A percentile compares a stretch with the other conserved stretches of the same genome.
These are phyloP conservation scores for Galendromus occidentalis DNA, from an alignment of 1,140 invertebrate genomes.

Conservation along the genomic window DNA sequence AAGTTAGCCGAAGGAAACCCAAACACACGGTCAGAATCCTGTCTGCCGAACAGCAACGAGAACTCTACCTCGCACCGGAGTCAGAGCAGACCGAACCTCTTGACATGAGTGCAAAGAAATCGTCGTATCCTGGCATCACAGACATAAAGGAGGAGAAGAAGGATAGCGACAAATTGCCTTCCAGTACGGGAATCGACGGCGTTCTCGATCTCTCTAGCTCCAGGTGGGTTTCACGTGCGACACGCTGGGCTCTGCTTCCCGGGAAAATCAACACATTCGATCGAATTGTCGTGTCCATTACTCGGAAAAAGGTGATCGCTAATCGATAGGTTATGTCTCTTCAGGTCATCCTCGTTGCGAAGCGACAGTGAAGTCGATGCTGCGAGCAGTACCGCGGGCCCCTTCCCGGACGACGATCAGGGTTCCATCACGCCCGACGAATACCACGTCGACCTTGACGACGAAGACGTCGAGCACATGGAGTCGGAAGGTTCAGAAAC, in stretches of 20 bases:
- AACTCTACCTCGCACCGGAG: slow-evolving; percentile 18
- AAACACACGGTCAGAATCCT: slow-evolving; percentile 20
- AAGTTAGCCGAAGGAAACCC: slow-evolving; percentile 18
- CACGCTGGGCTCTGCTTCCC: too few relatives aligned
- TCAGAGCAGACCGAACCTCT: slow-evolving; percentile 21
- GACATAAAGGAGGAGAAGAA: slow-evolving; percentile 9
- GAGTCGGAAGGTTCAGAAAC: slow-evolving; percentile 9
- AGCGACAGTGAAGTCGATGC: slow-evolving; percentile 4
- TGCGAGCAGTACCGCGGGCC: slow-evolving; percentile 3
- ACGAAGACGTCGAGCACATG: slow-evolving; percentile 12
- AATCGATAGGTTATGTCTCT: too few relatives aligned
- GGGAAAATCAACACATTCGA: too few relatives aligned
- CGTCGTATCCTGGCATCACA: slow-evolving; percentile 9
- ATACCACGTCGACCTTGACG: slow-evolving; percentile 12
- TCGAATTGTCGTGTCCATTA: too few relatives aligned
- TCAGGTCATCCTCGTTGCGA: neutral
- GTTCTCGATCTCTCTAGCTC: slow-evolving; percentile 21
- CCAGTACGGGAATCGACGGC: slow-evolving; percentile 15
- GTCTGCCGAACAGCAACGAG: slow-evolving; percentile 18
- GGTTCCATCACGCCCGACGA: slow-evolving; percentile 12
- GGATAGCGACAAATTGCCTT: neutral
- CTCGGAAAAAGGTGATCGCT: too few relatives aligned
- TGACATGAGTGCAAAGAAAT: slow-evolving; percentile 20
- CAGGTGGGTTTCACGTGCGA: neutral
- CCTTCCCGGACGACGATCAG: slow-evolving; percentile 5